These are phyloP conservation scores for Acanthaster planci DNA, from an alignment of 35 echinoderm and acorn worm species.

Conservation along the genomic window DNA sequence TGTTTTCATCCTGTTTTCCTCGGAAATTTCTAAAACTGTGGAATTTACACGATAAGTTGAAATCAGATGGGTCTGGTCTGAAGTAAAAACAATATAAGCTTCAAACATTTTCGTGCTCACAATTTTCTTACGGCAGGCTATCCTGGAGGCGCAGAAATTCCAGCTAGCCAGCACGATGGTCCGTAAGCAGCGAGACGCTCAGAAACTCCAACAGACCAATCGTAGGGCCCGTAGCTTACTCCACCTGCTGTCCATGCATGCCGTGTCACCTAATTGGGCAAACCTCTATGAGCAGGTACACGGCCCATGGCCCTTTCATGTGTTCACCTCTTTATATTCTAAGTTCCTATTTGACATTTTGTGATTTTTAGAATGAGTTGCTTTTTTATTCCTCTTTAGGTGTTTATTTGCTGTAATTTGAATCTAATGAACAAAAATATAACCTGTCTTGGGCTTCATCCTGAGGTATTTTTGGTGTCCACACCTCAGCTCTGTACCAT, in stretches of 20 bases:
- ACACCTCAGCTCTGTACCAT: no score
- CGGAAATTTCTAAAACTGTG: no score
- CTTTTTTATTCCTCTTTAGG: no score
- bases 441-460: no score
- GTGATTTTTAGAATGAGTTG: no score
- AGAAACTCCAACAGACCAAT: slow-evolving; percentile 43
- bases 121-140: slow-evolving; percentile 43
- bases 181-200: slow-evolving; percentile 58
- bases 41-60: no score
- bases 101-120: not conserved
- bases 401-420: no score
- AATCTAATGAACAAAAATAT: no score
- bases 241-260: slow-evolving; percentile 69
- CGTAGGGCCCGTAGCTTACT: slow-evolving; percentile 65
- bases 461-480: no score
- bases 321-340: no score
- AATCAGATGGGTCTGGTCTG: not conserved
- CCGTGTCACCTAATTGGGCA: not conserved
- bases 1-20: no score
- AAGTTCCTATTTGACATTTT: no score
- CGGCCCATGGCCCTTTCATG: not conserved
- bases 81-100: not conserved
- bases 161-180: slow-evolving; percentile 81
- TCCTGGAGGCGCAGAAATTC: slow-evolving; percentile 74
- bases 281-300: slow-evolving; percentile 40